phyloP scores from a whole-genome alignment of 2,113 vertebrate genomes.

The Cervus canadensis region DNA sequence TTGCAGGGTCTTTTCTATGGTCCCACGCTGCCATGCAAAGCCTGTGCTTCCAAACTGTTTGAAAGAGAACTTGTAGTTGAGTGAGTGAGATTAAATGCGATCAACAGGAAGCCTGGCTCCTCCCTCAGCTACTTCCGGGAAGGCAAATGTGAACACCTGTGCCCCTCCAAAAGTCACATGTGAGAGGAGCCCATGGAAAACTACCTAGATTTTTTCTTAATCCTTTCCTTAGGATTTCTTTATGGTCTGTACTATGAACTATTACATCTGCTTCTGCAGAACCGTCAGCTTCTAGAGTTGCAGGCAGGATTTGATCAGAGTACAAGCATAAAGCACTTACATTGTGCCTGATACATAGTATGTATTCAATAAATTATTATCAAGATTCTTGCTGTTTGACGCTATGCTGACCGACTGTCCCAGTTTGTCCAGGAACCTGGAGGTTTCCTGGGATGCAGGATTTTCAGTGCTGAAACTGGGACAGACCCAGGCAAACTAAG shows the following conservation, averaged over 20 bases:
- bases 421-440: background rate
- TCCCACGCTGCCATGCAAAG: background rate
- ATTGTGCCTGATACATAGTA: background rate
- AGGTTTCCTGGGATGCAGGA: background rate
- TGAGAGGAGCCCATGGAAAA: background rate
- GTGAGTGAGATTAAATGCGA: background rate
- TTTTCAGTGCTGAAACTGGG: background rate
- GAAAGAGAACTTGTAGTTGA: background rate
- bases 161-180: background rate
- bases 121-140: conserved; percentile 2
- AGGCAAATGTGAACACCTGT: background rate
- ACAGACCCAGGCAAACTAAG: background rate
- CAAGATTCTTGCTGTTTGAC: background rate
- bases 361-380: background rate
- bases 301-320: background rate
- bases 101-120: background rate
- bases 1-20: background rate
- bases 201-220: background rate
- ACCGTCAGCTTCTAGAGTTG: background rate
- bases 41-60: background rate
- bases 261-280: background rate
- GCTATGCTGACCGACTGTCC: background rate
- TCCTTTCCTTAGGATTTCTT: conserved; percentile 15
- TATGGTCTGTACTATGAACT: background rate
- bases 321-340: background rate